A percentile compares a stretch with the other conserved stretches of the same genome.
phyloP scores from a whole-genome alignment of 2,797 vertebrate species.

The Todus mexicanus region DNA sequence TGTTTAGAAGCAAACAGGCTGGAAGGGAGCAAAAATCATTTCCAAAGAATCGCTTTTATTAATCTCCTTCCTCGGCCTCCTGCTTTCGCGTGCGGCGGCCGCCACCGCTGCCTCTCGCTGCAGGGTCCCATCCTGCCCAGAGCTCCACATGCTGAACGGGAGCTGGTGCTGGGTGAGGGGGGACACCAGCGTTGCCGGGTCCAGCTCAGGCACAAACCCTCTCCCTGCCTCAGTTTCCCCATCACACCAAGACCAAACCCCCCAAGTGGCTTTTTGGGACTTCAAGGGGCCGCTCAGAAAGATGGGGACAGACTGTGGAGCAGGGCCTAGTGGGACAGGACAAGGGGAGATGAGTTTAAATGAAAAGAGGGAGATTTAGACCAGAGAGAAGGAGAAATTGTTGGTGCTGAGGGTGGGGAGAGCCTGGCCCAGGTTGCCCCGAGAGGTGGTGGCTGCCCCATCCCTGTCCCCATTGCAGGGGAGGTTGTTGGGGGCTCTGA shows the following conservation, averaged over 20 bases:
- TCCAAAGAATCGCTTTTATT: constrained; percentile 60
- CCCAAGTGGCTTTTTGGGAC: too few species aligned
- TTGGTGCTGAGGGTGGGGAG: not conserved
- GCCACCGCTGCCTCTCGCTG: not conserved
- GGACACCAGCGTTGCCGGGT: not conserved
- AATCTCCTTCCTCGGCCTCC: not conserved
- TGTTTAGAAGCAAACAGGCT: constrained; percentile 56
- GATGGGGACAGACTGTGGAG: not conserved
- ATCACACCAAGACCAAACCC: accelerated
- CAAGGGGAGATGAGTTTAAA: not conserved
- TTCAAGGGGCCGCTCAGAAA: not conserved
- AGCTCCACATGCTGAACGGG: not conserved
- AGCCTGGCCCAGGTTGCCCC: too few species aligned
- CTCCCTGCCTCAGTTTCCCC: not conserved
- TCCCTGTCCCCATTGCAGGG: not conserved
- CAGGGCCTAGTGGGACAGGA: accelerated
- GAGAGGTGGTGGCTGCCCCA: not conserved
- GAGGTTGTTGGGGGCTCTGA: not conserved
- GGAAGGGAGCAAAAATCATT: constrained; percentile 42
- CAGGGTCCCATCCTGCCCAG: not conserved
- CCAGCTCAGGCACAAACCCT: not conserved
- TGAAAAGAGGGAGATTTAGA: not conserved
- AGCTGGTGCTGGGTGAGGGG: accelerated
- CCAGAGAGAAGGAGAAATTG: too few species aligned
- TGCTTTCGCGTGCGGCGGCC: not conserved